phyloP scores from a whole-genome alignment of 2,888 invertebrate genomes.

The Fragum whitleyi region DNA sequence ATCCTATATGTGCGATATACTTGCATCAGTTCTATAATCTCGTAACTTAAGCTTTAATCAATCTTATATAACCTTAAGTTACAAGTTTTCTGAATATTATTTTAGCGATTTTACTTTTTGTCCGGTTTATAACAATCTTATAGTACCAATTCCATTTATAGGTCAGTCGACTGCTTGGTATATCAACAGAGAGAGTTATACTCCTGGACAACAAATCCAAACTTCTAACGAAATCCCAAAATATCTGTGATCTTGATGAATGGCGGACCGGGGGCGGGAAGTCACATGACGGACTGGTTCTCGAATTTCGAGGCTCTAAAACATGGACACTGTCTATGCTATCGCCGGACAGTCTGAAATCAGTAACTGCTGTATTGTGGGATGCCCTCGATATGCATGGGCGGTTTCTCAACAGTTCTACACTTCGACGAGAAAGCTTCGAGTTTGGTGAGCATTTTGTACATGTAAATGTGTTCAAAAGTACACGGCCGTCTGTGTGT shows the following conservation, averaged over 20 bases:
- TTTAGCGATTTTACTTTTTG: too few species aligned
- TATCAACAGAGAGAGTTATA: conserved; percentile 87
- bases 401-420: conserved; percentile 77
- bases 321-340: conserved; percentile 86
- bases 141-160: too few species aligned
- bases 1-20: too few species aligned
- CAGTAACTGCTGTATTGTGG: conserved; percentile 87
- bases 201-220: conserved; percentile 88
- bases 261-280: conserved; percentile 89
- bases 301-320: conserved; percentile 88
- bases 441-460: conserved; percentile 79
- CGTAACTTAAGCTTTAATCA: too few species aligned
- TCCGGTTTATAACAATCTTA: too few species aligned
- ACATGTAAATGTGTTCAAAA: too few species aligned
- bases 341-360: conserved; percentile 86
- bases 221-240: conserved; percentile 86
- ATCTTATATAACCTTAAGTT: too few species aligned
- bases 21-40: too few species aligned
- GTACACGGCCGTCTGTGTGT: too few species aligned
- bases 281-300: conserved; percentile 88
- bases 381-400: conserved; percentile 88
- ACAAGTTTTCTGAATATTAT: too few species aligned
- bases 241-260: conserved; percentile 87
- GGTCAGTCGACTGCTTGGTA: conserved; percentile 88
- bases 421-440: conserved; percentile 79